Conservation (phyloP, 2,113 vertebrate genomes). For the Clarias macrocephalus region DNA sequence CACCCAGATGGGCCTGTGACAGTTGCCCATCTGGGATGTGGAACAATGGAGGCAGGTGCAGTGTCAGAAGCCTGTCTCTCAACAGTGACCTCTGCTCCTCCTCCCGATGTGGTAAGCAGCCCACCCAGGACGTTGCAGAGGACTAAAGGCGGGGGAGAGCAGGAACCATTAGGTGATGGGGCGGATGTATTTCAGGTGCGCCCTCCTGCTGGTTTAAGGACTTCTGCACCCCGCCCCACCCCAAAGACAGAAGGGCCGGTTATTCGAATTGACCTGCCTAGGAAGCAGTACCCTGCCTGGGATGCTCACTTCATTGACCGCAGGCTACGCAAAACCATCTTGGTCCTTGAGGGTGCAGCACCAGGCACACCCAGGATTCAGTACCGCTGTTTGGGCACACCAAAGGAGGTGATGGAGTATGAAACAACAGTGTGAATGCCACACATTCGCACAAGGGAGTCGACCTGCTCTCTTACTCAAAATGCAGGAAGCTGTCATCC, state of each 20-base stretch:
- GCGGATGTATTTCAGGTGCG: constrained; percentile 91
- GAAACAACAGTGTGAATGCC: constrained; percentile 89
- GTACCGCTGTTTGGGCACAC: constrained; percentile 83
- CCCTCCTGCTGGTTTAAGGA: constrained; percentile 73
- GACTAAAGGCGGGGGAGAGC: constrained; percentile 89
- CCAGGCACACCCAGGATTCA: constrained; percentile 88
- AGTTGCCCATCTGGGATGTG: constrained; percentile 71
- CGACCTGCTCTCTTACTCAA: constrained; percentile 17
- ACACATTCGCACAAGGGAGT: constrained; percentile 43
- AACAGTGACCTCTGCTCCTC: constrained; percentile 63
- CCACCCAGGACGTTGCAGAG: constrained; percentile 92
- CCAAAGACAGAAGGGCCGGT: constrained; percentile 90
- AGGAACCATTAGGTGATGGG: constrained; percentile 73
- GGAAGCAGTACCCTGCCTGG: constrained; percentile 97
- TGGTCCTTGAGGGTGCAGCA: constrained; percentile 87
- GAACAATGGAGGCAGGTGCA: constrained; percentile 72
- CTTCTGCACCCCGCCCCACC: constrained; percentile 68
- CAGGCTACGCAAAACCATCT: constrained; percentile 91
- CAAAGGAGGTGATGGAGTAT: constrained; percentile 94
- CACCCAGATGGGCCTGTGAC: constrained; percentile 91
- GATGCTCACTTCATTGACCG: constrained; percentile 97
- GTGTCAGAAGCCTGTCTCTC: constrained; percentile 60
- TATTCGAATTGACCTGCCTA: constrained; percentile 95
- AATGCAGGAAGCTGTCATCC: constrained; percentile 7
- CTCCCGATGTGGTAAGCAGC: constrained; percentile 82